Evolutionary conservation across 2,113 vertebrate species (phyloP).

Genomic region (Centropus bengalensis): DNA sequence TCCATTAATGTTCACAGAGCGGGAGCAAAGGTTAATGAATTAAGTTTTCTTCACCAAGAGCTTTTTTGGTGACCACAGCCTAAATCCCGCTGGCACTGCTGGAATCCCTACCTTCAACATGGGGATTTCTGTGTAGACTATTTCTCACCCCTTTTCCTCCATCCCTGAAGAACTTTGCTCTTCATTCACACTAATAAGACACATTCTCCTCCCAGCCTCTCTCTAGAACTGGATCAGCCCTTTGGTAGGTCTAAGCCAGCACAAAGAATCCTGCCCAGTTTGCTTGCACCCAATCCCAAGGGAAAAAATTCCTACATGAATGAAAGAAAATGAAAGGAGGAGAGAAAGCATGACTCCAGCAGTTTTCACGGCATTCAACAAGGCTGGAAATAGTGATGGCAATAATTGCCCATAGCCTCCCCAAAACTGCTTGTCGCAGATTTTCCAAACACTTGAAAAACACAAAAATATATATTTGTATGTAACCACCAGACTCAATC

Average conservation of each 20-base stretch:
- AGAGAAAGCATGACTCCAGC: background rate
- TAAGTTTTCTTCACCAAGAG: background rate
- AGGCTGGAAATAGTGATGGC: conserved; percentile 26
- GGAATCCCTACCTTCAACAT: rapidly evolving
- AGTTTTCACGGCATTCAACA: background rate
- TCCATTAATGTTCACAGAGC: rapidly evolving
- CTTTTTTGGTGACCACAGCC: background rate
- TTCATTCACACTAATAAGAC: rapidly evolving
- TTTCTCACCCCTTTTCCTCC: background rate
- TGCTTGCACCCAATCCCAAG: background rate
- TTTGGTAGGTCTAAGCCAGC: background rate
- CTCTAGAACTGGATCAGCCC: background rate
- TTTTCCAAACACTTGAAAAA: conserved; percentile 1
- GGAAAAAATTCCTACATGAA: background rate
- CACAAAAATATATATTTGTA: background rate
- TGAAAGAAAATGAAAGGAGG: background rate
- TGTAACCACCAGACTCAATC: conserved; percentile 41
- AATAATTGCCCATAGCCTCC: conserved; percentile 2
- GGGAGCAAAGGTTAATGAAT: background rate
- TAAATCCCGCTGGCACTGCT: background rate
- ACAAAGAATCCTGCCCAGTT: background rate
- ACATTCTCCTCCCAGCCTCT: rapidly evolving
- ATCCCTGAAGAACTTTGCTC: background rate
- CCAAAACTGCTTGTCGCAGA: conserved; percentile 5
- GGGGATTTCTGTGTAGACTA: background rate